Evolutionary conservation across 1,140 invertebrate genomes (phyloP).

Genomic region (Leptonema lineaticorne): DNA sequence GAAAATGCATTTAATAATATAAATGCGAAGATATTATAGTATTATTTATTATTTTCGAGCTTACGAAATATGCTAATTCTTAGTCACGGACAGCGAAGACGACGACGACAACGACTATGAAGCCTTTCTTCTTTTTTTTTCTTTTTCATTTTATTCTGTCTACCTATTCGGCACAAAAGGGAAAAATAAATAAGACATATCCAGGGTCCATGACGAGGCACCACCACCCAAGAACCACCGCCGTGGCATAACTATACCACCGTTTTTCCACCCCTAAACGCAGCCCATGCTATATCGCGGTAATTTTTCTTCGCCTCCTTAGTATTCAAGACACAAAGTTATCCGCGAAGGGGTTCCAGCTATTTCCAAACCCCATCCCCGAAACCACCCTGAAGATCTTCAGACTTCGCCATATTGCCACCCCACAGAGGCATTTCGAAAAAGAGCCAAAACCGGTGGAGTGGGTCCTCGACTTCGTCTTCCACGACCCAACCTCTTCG

Average conservation of each 20-base stretch:
- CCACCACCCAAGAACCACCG: slow-evolving; percentile 15
- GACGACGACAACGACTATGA: too few relatives aligned
- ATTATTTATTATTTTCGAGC: too few relatives aligned
- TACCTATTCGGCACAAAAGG: slow-evolving; percentile 13
- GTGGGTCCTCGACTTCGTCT: too few relatives aligned
- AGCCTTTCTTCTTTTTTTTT: slow-evolving; percentile 44
- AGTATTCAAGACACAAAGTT: slow-evolving; percentile 48
- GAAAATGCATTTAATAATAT: neutral
- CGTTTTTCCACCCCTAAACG: slow-evolving; percentile 24
- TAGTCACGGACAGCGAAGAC: neutral
- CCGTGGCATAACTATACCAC: too few relatives aligned
- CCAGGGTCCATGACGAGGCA: slow-evolving; percentile 25
- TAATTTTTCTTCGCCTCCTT: slow-evolving; percentile 52
- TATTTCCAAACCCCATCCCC: slow-evolving; percentile 40
- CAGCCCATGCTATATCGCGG: slow-evolving; percentile 39
- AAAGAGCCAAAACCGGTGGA: neutral
- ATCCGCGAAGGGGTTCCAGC: slow-evolving; percentile 33
- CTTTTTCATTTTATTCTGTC: slow-evolving; percentile 45
- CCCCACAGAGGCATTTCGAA: slow-evolving; percentile 7
- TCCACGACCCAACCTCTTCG: too few relatives aligned
- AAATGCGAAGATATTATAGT: neutral
- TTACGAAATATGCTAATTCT: slow-evolving; percentile 11
- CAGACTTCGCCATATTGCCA: slow-evolving; percentile 34
- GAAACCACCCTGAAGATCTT: slow-evolving; percentile 26
- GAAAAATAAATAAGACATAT: slow-evolving; percentile 39